Conservation (phyloP, 2,113 vertebrate genomes). For the Leptodactylus fuscus region DNA sequence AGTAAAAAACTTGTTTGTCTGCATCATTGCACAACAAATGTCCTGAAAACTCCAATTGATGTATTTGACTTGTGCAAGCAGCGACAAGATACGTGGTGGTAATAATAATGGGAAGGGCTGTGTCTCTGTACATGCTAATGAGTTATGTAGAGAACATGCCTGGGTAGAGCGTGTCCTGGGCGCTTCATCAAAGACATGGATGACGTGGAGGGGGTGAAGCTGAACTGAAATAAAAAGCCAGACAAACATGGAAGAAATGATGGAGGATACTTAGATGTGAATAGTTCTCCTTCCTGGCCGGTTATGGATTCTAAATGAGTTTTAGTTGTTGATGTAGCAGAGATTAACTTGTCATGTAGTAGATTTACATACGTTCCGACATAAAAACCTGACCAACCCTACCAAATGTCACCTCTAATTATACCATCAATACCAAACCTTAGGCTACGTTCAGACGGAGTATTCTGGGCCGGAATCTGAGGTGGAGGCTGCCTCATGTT, state of each 20-base stretch:
- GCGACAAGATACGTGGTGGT: background rate
- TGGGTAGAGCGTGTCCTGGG: background rate
- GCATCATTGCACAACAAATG: slow-evolving; percentile 47
- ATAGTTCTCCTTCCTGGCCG: background rate
- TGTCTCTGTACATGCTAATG: slow-evolving; percentile 26
- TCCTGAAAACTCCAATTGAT: slow-evolving; percentile 20
- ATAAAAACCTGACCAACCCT: too few species aligned
- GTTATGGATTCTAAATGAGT: background rate
- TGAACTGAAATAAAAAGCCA: background rate
- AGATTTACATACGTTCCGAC: too few species aligned
- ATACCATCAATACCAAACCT: too few species aligned
- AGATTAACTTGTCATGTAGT: background rate
- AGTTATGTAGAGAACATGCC: slow-evolving; percentile 8
- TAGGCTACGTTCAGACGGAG: too few species aligned
- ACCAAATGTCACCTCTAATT: too few species aligned
- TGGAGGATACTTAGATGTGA: background rate
- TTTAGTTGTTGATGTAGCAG: background rate
- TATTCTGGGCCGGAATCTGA: too few species aligned
- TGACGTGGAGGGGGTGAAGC: too few species aligned
- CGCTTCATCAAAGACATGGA: too few species aligned
- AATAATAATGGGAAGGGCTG: slow-evolving; percentile 38
- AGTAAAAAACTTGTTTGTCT: slow-evolving; percentile 28
- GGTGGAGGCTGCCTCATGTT: too few species aligned
- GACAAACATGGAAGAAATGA: background rate
- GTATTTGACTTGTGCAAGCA: slow-evolving; percentile 31